Conservation (phyloP, 2,888 invertebrate genomes). For the Machimus atricapillus region DNA sequence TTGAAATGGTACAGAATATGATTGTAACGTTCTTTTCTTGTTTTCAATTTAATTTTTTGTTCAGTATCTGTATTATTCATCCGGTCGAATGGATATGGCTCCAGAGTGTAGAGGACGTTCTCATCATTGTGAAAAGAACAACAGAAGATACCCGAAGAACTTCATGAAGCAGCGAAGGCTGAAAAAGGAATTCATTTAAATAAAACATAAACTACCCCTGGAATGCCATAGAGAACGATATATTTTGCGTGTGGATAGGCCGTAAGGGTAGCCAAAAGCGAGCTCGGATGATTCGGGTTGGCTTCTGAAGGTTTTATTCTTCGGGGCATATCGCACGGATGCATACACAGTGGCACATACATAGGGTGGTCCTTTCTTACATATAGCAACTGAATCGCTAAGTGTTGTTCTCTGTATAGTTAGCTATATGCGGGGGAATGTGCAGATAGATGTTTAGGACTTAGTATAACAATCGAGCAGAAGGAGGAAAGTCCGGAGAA, state of each 20-base stretch:
- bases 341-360: neutral
- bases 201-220: constrained; percentile 39
- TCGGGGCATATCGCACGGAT: constrained; percentile 24
- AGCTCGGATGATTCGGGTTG: constrained; percentile 19
- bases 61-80: constrained; percentile 26
- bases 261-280: constrained; percentile 36
- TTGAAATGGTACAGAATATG: neutral
- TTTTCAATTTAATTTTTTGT: constrained; percentile 31
- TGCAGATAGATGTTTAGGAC: constrained; percentile 30
- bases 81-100: constrained; percentile 27
- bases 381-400: neutral
- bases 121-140: constrained; percentile 22
- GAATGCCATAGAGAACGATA: constrained; percentile 35
- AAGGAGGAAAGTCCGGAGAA: neutral
- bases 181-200: constrained; percentile 38
- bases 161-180: constrained; percentile 11
- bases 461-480: constrained; percentile 16
- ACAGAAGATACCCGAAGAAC: neutral
- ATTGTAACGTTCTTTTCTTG: neutral
- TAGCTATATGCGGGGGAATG: neutral
- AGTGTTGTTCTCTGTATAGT: constrained; percentile 2
- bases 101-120: constrained; percentile 14
- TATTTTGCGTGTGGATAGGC: constrained; percentile 38
- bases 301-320: constrained; percentile 33
- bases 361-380: neutral